A percentile compares a stretch with the other conserved stretches of the same genome.
Conservation (phyloP, 2,888 invertebrate species). For the Hybos culiciformis region DNA sequence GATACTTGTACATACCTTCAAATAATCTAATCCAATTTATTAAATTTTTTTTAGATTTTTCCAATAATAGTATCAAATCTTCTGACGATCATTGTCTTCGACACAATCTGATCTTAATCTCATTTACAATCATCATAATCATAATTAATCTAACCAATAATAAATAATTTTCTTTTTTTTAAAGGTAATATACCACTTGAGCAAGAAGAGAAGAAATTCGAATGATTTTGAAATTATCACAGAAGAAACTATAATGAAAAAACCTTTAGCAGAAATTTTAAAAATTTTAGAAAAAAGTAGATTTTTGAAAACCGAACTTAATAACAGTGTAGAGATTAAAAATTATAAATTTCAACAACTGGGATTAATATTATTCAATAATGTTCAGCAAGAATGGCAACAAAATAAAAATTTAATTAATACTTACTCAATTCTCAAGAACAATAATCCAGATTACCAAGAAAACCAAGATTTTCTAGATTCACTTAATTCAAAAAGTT, state of each 20-base stretch:
- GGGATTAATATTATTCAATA: conserved; percentile 40
- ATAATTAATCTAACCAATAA: too few species aligned
- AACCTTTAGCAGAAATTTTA: conserved; percentile 17
- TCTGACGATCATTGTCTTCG: too few species aligned
- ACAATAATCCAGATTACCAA: background rate
- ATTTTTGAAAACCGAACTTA: conserved; percentile 15
- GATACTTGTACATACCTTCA: too few species aligned
- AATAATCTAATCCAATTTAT: too few species aligned
- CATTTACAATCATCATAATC: too few species aligned
- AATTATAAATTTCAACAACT: conserved; percentile 19
- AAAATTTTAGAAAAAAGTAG: conserved; percentile 13
- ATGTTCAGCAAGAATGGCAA: conserved; percentile 44
- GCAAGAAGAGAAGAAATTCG: conserved; percentile 28
- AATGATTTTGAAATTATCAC: conserved; percentile 20
- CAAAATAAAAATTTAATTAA: conserved; percentile 16
- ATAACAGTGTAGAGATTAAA: conserved; percentile 12
- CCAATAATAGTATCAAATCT: too few species aligned
- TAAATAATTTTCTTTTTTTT: too few species aligned
- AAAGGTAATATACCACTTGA: conserved; percentile 68
- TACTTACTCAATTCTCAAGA: conserved; percentile 9
- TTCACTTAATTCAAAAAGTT: conserved; percentile 28
- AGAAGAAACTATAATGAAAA: conserved; percentile 18
- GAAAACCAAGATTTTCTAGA: conserved; percentile 4
- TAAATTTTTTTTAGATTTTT: too few species aligned
- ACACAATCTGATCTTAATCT: too few species aligned